phyloP scores from a whole-genome alignment of 2,797 vertebrate genomes.

The Mormyrus proboscirostris region DNA sequence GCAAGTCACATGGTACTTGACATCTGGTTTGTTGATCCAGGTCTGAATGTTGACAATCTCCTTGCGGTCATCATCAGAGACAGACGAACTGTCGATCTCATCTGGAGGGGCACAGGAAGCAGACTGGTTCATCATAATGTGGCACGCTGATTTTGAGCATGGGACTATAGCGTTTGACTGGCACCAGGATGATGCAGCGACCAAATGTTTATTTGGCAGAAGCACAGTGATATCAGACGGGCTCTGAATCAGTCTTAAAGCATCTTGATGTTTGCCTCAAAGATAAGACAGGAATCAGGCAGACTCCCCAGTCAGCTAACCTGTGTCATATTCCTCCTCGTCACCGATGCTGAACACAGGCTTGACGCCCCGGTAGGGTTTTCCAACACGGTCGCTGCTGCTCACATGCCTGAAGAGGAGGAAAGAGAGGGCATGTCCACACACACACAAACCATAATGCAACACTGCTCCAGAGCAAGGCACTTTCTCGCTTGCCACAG shows the following conservation, averaged over 20 bases:
- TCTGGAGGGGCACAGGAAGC: conserved; percentile 54
- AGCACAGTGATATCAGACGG: neutral
- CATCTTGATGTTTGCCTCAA: neutral
- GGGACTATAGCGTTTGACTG: neutral
- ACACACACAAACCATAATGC: neutral
- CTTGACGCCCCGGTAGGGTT: conserved; percentile 93
- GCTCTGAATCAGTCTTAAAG: neutral
- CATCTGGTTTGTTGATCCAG: conserved; percentile 95
- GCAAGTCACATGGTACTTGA: conserved; percentile 90
- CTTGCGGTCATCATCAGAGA: conserved; percentile 96
- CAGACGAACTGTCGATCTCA: conserved; percentile 96
- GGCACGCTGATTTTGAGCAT: neutral
- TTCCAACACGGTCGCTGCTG: conserved; percentile 92
- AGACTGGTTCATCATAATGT: neutral
- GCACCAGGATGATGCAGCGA: neutral
- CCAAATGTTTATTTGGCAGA: neutral
- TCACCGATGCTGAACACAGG: conserved; percentile 97
- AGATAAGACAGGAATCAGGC: neutral
- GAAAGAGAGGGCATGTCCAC: neutral
- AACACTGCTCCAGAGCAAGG: neutral
- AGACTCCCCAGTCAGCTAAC: conserved; percentile 46
- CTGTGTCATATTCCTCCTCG: conserved; percentile 96
- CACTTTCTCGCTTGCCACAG: neutral
- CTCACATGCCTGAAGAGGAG: conserved; percentile 76
- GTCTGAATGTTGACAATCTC: conserved; percentile 96